Conservation (phyloP, 1,140 invertebrate species). For the Asbolus verrucosus region DNA sequence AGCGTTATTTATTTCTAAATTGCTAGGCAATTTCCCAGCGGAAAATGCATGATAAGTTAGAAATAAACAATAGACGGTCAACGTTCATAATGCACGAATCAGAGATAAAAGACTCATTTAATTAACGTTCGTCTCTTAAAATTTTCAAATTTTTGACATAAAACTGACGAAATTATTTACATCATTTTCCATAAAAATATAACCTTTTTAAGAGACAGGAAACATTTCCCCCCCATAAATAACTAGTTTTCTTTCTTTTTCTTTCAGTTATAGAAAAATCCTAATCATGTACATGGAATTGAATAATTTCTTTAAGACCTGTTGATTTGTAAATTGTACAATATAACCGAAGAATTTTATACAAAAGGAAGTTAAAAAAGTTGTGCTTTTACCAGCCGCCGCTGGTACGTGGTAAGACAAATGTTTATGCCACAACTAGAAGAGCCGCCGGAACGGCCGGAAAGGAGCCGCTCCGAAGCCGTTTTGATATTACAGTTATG, state of each 20-base stretch:
- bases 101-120: conserved; percentile 42
- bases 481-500: neutral
- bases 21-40: conserved; percentile 33
- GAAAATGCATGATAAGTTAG: conserved; percentile 37
- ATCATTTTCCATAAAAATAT: conserved; percentile 37
- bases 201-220: conserved; percentile 29
- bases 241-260: conserved; percentile 46
- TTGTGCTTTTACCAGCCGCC: conserved; percentile 45
- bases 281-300: conserved; percentile 50
- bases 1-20: conserved; percentile 38
- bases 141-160: conserved; percentile 29
- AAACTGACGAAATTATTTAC: conserved; percentile 31
- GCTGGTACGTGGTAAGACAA: conserved; percentile 8
- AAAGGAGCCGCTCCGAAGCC: conserved; percentile 13
- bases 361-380: conserved; percentile 55
- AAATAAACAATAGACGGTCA: conserved; percentile 20
- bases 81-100: conserved; percentile 35
- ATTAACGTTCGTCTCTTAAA: conserved; percentile 6
- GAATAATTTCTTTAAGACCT: conserved; percentile 22
- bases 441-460: too few species aligned
- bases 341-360: conserved; percentile 50
- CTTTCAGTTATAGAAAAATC: conserved; percentile 48
- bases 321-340: conserved; percentile 44
- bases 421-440: conserved; percentile 20
- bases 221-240: conserved; percentile 37